Evolutionary conservation across 2,797 vertebrate genomes (phyloP).

Genomic region (Cetoscarus ocellatus): DNA sequence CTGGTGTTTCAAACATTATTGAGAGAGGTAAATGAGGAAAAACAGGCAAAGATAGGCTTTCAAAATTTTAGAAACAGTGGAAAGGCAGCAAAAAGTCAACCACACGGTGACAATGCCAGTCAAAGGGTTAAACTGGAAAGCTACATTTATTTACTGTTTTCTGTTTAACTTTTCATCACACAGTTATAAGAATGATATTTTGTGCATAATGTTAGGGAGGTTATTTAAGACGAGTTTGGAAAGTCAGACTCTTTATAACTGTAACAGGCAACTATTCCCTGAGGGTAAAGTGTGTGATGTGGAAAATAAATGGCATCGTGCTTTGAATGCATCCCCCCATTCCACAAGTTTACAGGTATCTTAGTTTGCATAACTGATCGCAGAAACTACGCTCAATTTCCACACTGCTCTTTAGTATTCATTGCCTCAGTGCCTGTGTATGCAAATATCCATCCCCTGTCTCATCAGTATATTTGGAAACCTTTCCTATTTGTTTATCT

Average conservation of each 20-base stretch:
- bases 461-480: constrained; percentile 57
- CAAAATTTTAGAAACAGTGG: no score
- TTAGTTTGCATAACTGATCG: constrained; percentile 36
- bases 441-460: constrained; percentile 58
- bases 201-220: constrained; percentile 3
- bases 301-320: constrained; percentile 18
- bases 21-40: no score
- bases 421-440: constrained; percentile 19
- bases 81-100: no score
- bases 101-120: no score
- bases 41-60: no score
- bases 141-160: no score
- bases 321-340: constrained; percentile 27
- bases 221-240: constrained; percentile 9
- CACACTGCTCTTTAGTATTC: constrained; percentile 38
- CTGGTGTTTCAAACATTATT: no score
- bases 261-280: neutral
- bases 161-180: neutral
- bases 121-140: no score
- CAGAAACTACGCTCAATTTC: constrained; percentile 11
- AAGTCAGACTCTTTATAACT: constrained; percentile 34
- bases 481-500: constrained; percentile 68
- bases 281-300: constrained; percentile 7
- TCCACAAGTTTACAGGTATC: constrained; percentile 25
- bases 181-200: neutral